phyloP scores from a whole-genome alignment of 1,140 invertebrate species.

The Melitaea cinxia region DNA sequence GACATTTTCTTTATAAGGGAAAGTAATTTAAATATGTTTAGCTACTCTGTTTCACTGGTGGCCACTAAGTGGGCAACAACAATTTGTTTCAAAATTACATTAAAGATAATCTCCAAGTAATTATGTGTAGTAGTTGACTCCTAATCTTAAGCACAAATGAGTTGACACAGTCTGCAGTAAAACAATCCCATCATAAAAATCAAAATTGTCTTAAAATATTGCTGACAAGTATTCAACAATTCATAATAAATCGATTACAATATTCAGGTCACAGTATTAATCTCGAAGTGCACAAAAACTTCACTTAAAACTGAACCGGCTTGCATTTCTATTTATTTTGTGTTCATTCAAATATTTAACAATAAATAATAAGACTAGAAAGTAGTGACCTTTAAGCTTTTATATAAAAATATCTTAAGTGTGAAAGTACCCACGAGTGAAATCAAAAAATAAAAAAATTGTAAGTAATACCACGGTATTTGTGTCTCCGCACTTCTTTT shows the following conservation, averaged over 20 bases:
- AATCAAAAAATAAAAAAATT: background rate
- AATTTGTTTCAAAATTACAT: too few species aligned
- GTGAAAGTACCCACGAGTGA: background rate
- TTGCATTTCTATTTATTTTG: background rate
- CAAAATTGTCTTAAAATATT: background rate
- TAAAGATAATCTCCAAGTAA: too few species aligned
- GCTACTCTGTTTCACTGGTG: too few species aligned
- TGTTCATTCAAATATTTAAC: background rate
- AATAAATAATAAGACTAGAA: background rate
- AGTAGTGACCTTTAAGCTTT: background rate
- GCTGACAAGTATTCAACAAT: background rate
- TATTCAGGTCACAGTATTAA: background rate
- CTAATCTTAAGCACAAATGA: too few species aligned
- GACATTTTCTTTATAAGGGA: too few species aligned
- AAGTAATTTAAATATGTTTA: too few species aligned
- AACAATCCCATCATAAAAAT: background rate
- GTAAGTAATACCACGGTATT: background rate
- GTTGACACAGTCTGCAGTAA: too few species aligned
- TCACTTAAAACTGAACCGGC: background rate
- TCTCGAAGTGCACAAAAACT: background rate
- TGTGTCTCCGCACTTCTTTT: background rate
- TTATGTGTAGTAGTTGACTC: too few species aligned
- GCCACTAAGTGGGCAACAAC: too few species aligned
- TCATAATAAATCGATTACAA: constrained; percentile 1
- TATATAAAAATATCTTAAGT: background rate